phyloP scores from a whole-genome alignment of 2,888 invertebrate species.

The Dione juno region DNA sequence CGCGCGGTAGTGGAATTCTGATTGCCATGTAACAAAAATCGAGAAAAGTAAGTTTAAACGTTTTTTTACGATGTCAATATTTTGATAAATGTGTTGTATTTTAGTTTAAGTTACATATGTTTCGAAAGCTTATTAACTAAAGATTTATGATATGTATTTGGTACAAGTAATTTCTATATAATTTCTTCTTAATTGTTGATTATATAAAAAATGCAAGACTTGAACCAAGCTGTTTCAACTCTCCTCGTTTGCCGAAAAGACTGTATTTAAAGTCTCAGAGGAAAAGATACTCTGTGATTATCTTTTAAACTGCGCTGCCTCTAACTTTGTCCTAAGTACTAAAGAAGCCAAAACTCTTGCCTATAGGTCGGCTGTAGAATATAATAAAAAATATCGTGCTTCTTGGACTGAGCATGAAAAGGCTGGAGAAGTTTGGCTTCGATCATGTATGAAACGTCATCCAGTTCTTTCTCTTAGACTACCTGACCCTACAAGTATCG shows the following conservation, averaged over 20 bases:
- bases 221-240: too few relatives aligned
- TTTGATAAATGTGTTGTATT: conserved; percentile 34
- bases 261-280: conserved; percentile 38
- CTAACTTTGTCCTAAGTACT: conserved; percentile 38
- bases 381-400: conserved; percentile 30
- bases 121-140: conserved; percentile 21
- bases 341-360: conserved; percentile 41
- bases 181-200: conserved; percentile 1
- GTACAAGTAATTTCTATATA: conserved; percentile 25
- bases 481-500: conserved; percentile 41
- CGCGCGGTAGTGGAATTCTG: too few relatives aligned
- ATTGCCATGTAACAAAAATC: conserved; percentile 24
- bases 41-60: conserved; percentile 24
- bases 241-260: conserved; percentile 41
- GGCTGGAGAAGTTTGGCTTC: conserved; percentile 27
- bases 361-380: conserved; percentile 42
- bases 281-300: conserved; percentile 35
- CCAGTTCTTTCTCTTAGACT: conserved; percentile 28
- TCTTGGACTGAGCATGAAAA: conserved; percentile 29
- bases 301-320: conserved; percentile 39
- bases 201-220: background rate
- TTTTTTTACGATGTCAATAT: conserved; percentile 32
- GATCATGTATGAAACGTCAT: conserved; percentile 26
- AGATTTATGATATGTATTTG: too few relatives aligned
- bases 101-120: conserved; percentile 24